Evolutionary conservation across 2,888 invertebrate species (phyloP).

Genomic region (Geotrupes spiniger): DNA sequence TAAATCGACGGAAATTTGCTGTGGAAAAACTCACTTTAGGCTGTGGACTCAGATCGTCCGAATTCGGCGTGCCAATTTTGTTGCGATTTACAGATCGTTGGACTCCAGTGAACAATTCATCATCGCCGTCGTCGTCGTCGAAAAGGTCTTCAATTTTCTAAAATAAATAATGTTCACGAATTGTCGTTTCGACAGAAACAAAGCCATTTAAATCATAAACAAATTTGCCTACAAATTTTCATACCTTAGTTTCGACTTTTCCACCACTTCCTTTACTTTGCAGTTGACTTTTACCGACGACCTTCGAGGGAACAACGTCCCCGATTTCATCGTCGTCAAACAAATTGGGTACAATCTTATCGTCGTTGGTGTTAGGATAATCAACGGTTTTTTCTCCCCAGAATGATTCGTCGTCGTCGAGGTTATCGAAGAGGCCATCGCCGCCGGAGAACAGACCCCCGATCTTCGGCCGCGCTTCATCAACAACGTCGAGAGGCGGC

Average conservation of each 20-base stretch:
- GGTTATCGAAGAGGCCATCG: slow-evolving; percentile 46
- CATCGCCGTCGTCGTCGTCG: slow-evolving; percentile 43
- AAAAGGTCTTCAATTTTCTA: slow-evolving; percentile 35
- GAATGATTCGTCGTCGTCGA: slow-evolving; percentile 42
- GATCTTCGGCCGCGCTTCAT: slow-evolving; percentile 18
- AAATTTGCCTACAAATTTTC: background rate
- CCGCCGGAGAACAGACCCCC: slow-evolving; percentile 42
- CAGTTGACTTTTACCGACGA: background rate
- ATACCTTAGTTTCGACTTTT: slow-evolving; percentile 4
- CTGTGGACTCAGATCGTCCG: background rate
- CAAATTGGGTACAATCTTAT: too few relatives aligned
- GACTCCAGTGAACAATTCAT: slow-evolving; percentile 34
- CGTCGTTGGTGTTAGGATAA: background rate
- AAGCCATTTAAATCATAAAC: too few relatives aligned
- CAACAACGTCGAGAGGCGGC: slow-evolving; percentile 52
- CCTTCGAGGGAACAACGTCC: background rate
- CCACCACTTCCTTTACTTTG: slow-evolving; percentile 2
- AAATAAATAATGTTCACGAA: background rate
- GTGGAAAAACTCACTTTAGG: too few relatives aligned
- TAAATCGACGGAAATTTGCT: background rate
- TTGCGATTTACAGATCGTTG: slow-evolving; percentile 7
- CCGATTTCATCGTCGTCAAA: slow-evolving; percentile 1
- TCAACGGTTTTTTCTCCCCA: slow-evolving; percentile 20
- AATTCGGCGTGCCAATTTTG: background rate
- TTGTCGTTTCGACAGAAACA: background rate